Evolutionary conservation across 2,888 invertebrate genomes (phyloP).

Genomic region (Scaptodrosophila latifasciaeformis): DNA sequence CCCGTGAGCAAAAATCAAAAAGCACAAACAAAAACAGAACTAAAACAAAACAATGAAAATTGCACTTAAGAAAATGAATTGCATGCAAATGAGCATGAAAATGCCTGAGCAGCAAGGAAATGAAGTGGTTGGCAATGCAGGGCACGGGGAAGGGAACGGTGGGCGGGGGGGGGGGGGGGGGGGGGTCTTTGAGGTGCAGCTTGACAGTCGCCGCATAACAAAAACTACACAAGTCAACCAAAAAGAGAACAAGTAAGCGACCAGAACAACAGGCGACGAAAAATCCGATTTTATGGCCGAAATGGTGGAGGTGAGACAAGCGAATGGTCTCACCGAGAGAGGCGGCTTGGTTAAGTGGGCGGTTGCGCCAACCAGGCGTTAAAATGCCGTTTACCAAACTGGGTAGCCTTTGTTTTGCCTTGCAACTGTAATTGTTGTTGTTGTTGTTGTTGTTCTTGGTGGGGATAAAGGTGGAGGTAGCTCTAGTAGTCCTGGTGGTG

Average conservation of each 20-base stretch:
- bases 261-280: conserved; percentile 18
- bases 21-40: conserved; percentile 24
- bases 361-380: conserved; percentile 42
- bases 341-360: neutral
- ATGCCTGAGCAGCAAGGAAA: neutral
- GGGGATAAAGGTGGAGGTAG: conserved; percentile 3
- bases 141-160: conserved; percentile 3
- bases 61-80: conserved; percentile 73
- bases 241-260: conserved; percentile 43
- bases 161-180: neutral
- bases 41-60: conserved; percentile 61
- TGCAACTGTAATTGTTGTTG: neutral
- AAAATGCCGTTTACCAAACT: conserved; percentile 35
- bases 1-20: too few relatives aligned
- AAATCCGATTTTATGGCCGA: neutral
- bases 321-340: too few relatives aligned
- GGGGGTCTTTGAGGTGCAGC: neutral
- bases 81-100: conserved; percentile 62
- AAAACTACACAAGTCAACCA: conserved; percentile 62
- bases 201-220: conserved; percentile 28
- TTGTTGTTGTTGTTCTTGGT: conserved; percentile 7
- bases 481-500: conserved; percentile 2
- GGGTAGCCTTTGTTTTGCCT: conserved; percentile 18
- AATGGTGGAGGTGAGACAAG: too few relatives aligned
- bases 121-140: neutral